These are phyloP conservation scores for Silurus glanis DNA, from an alignment of 2,113 vertebrate species.

Conservation along the genomic window DNA sequence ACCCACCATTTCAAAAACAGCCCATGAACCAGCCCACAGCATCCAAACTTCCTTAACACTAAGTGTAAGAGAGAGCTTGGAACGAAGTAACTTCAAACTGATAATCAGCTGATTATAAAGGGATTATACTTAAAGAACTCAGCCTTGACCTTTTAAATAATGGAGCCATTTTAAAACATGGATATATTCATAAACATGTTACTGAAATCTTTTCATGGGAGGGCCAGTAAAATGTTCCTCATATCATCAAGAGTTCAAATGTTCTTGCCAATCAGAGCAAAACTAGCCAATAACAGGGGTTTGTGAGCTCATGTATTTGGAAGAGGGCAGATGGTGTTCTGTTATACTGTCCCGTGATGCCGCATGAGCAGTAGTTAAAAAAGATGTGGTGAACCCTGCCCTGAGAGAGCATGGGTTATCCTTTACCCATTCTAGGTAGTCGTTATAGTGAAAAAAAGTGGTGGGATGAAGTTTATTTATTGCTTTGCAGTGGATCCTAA, in stretches of 20 bases:
- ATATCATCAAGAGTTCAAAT: neutral
- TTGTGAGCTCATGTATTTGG: neutral
- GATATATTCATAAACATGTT: neutral
- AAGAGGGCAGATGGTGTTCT: neutral
- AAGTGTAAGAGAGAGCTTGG: neutral
- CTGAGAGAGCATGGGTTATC: neutral
- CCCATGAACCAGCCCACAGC: conserved; percentile 19
- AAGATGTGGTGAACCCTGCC: neutral
- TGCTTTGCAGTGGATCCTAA: neutral
- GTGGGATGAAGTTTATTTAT: neutral
- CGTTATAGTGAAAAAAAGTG: neutral
- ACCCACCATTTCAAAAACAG: conserved; percentile 49
- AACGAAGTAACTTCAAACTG: neutral
- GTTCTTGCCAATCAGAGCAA: neutral
- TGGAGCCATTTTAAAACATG: neutral
- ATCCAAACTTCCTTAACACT: conserved; percentile 13
- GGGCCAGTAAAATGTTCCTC: neutral
- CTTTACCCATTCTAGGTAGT: neutral
- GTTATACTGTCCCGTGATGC: neutral
- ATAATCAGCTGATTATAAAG: neutral
- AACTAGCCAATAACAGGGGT: neutral
- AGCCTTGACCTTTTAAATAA: neutral
- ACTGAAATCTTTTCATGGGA: neutral
- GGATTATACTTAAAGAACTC: neutral
- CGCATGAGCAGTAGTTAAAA: neutral